phyloP scores from a whole-genome alignment of 2,888 invertebrate genomes.

The Hermodice carunculata region DNA sequence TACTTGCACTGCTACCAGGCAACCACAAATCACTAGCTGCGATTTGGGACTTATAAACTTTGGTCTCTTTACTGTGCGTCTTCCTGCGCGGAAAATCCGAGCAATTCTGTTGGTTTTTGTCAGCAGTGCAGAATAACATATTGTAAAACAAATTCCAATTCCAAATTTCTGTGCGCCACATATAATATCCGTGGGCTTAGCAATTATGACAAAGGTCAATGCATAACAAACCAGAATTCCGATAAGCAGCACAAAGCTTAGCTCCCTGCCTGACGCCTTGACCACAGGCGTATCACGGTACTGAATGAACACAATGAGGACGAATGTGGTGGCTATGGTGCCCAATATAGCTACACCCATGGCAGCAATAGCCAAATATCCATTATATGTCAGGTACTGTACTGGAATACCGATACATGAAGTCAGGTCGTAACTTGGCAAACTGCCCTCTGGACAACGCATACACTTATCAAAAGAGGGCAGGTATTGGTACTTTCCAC shows the following conservation, averaged over 20 bases:
- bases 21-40: conserved; percentile 70
- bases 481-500: conserved; percentile 81
- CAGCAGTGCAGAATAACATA: conserved; percentile 70
- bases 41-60: conserved; percentile 71
- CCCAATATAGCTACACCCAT: conserved; percentile 77
- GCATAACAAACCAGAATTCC: conserved; percentile 67
- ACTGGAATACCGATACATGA: conserved; percentile 71
- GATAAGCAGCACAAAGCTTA: conserved; percentile 69
- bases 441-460: conserved; percentile 83
- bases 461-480: conserved; percentile 70
- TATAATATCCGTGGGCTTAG: conserved; percentile 63
- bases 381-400: conserved; percentile 73
- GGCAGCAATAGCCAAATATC: conserved; percentile 93
- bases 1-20: conserved; percentile 66
- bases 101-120: conserved; percentile 71
- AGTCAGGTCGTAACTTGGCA: conserved; percentile 83
- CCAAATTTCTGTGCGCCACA: conserved; percentile 69
- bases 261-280: conserved; percentile 70
- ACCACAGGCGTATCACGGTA: conserved; percentile 70
- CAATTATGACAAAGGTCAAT: conserved; percentile 69
- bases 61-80: conserved; percentile 68
- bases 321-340: conserved; percentile 63
- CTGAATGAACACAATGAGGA: conserved; percentile 66
- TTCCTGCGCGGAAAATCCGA: conserved; percentile 69
- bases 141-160: conserved; percentile 68